These are phyloP conservation scores for Aphelocoma californica DNA, from an alignment of 2,797 vertebrate genomes.

Conservation along the genomic window DNA sequence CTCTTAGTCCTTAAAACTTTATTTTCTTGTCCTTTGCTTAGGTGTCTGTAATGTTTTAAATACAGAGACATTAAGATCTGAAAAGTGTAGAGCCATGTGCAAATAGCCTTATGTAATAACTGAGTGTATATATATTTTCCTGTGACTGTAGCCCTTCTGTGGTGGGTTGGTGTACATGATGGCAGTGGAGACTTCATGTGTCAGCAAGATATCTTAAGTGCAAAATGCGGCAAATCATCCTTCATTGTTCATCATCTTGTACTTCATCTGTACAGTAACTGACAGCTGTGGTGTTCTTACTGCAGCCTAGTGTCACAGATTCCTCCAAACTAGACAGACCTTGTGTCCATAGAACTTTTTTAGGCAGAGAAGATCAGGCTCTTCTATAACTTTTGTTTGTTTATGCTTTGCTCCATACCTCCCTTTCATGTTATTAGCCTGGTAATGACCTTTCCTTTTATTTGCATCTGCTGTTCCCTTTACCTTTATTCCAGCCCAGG, in stretches of 20 bases:
- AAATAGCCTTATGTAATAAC: neutral
- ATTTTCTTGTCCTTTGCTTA: neutral
- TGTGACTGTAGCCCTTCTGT: neutral
- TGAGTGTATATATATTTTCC: neutral
- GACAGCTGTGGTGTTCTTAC: constrained; percentile 5
- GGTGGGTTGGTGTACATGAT: neutral
- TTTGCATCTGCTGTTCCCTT: neutral
- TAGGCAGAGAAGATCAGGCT: neutral
- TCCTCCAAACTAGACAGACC: neutral
- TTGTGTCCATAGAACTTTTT: neutral
- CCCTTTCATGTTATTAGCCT: neutral
- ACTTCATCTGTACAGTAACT: neutral
- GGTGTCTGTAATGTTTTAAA: neutral
- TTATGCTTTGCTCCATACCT: neutral
- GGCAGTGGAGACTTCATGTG: neutral
- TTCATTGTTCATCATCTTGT: constrained; percentile 1
- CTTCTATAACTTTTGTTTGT: neutral
- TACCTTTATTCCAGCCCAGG: neutral
- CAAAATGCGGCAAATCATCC: neutral
- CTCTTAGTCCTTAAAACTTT: neutral
- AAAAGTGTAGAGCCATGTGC: neutral
- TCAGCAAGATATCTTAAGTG: neutral
- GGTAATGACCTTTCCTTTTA: neutral
- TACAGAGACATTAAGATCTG: neutral
- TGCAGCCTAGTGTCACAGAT: neutral